Evolutionary conservation across 2,888 invertebrate genomes (phyloP), one percentile per base, ranked within the genome.

Genomic region (Eulithis testata): DNA sequence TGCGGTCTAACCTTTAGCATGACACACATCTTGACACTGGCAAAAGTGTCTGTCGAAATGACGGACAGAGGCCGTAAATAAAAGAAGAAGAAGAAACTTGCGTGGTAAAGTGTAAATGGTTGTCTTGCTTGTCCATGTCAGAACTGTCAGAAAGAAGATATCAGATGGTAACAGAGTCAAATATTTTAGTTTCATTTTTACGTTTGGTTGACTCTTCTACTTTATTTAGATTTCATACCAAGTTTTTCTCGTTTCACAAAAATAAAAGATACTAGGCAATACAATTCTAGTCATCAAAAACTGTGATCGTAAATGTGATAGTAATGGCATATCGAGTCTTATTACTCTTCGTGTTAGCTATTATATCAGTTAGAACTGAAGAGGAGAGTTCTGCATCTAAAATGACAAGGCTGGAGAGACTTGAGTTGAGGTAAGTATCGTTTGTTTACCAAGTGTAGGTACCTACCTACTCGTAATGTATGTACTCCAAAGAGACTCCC

Each of bases 361-460:
- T 89, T 79, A 86, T 90, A 82, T 87, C 86, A 79, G 91, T 89
- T 57, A 89, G 75, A 49, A 88, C 90, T 37, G 91, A 91, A 73
- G 91, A 91, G 72, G 89, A 90, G 63, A 73, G 80, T 63, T 74
- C 74, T 63, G 66, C 78, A 51, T 73, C 82, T 56, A 83, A 87
- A 71, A 96, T 96, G 95, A 94, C 95, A 44, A 94, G 91, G 77
- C 91, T 94, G 77, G 96, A 96, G 81, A 93, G 95, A 71, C 90
- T 94, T 62, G 91, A 92, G 71, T 89, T 96, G 75, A 95, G 95
- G 96, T 96, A 90, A 89, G 86, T 83, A 14, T 36, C 49, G 12
- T 49, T 21, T 49, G 49, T 49, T 49, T 49, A 49, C 21, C 21
- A 21, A 6, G 9, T 21, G 40, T 40, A 21, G 21, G 21, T 21